phyloP scores from a whole-genome alignment of 2,797 vertebrate species.

The Graptemys geographica region DNA sequence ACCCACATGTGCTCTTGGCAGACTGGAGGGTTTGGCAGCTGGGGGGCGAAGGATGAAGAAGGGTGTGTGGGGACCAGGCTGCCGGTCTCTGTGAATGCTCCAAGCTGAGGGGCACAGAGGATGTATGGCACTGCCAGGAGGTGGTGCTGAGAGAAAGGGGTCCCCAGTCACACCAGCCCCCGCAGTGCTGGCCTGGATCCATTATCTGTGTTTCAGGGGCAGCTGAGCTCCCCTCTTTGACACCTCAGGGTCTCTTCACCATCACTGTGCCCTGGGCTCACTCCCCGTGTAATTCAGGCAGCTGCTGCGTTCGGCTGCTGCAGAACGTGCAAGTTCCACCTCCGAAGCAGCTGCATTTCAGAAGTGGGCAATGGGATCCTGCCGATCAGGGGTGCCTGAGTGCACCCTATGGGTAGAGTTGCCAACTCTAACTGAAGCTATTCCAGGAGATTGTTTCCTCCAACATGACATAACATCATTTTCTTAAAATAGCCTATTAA shows the following conservation, averaged over 20 bases:
- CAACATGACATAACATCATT: too few species aligned
- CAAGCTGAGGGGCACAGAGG: not conserved
- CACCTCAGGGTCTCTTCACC: not conserved
- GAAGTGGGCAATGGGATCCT: not conserved
- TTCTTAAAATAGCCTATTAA: too few species aligned
- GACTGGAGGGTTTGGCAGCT: not conserved
- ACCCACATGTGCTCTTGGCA: not conserved
- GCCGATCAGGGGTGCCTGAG: not conserved
- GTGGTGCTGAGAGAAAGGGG: not conserved
- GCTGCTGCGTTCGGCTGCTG: not conserved
- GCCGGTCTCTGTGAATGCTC: not conserved
- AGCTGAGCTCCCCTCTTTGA: not conserved
- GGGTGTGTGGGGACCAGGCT: fast-evolving
- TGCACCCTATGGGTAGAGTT: too few species aligned
- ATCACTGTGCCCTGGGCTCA: too few species aligned
- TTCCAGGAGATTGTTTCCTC: too few species aligned
- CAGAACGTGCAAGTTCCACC: not conserved
- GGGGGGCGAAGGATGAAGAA: not conserved
- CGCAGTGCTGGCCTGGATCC: not conserved
- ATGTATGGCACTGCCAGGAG: not conserved
- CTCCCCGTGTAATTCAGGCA: not conserved
- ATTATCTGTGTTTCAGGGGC: not conserved
- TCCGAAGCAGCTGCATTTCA: not conserved
- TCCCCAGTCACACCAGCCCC: not conserved
- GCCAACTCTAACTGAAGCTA: too few species aligned